phyloP scores from a whole-genome alignment of 2,113 vertebrate species.

The Cacatua alba region DNA sequence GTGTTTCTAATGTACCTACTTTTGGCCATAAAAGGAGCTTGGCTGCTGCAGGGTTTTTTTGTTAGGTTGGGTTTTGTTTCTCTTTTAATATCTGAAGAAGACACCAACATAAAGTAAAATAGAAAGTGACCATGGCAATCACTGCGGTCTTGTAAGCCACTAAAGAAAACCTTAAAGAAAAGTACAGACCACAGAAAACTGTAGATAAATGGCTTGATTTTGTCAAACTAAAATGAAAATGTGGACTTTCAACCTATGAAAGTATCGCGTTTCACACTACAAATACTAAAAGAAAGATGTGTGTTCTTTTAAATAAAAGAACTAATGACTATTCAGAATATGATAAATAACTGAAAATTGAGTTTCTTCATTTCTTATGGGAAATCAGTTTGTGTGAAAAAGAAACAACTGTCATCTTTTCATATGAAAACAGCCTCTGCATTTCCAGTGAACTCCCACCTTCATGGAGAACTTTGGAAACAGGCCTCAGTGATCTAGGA shows the following conservation, averaged over 20 bases:
- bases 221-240: background rate
- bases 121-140: background rate
- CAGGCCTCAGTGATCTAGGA: background rate
- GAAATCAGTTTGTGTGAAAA: background rate
- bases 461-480: background rate
- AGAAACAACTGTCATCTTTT: background rate
- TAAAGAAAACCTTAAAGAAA: background rate
- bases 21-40: background rate
- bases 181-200: background rate
- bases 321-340: background rate
- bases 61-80: background rate
- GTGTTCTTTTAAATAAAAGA: background rate
- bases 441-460: background rate
- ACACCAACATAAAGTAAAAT: background rate
- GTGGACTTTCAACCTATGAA: background rate
- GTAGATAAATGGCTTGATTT: background rate
- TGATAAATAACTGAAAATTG: background rate
- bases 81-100: background rate
- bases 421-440: background rate
- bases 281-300: background rate
- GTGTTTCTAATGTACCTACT: background rate
- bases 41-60: background rate
- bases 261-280: background rate
- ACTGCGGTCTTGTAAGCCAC: background rate
- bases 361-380: background rate